phyloP scores from a whole-genome alignment of 2,888 invertebrate genomes.

The Fragum fragum region DNA sequence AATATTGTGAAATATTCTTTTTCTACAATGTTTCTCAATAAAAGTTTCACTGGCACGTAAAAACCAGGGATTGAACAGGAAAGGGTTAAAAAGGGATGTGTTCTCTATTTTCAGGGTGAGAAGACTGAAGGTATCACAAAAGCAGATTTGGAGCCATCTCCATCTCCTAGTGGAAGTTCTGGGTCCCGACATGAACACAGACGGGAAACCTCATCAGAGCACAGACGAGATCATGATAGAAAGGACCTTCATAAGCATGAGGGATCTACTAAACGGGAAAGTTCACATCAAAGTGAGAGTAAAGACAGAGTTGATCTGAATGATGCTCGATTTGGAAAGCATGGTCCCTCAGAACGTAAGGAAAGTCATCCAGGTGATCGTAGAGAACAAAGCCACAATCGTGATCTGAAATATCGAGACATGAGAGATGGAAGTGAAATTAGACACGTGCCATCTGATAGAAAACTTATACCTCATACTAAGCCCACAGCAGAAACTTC shows the following conservation, averaged over 20 bases:
- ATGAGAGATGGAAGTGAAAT: slow-evolving; percentile 1
- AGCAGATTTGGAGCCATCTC: slow-evolving; percentile 1
- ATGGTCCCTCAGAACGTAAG: slow-evolving; percentile 16
- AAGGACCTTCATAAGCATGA: slow-evolving; percentile 28
- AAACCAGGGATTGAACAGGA: too few relatives aligned
- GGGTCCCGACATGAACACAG: slow-evolving; percentile 20
- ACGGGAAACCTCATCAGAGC: slow-evolving; percentile 12
- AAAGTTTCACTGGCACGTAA: too few relatives aligned
- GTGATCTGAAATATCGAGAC: slow-evolving; percentile 12
- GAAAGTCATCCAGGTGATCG: slow-evolving; percentile 34
- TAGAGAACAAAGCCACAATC: slow-evolving; percentile 29
- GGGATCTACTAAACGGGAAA: slow-evolving; percentile 2
- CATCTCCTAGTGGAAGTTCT: not conserved
- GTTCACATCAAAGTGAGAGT: slow-evolving; percentile 12
- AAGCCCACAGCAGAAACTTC: not conserved
- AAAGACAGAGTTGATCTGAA: slow-evolving; percentile 19
- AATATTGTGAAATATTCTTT: too few relatives aligned
- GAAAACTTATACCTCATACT: slow-evolving; percentile 7
- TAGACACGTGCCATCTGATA: not conserved
- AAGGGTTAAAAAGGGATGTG: too few relatives aligned
- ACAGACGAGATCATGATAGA: slow-evolving; percentile 26
- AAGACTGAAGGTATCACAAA: slow-evolving; percentile 17
- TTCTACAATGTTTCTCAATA: too few relatives aligned
- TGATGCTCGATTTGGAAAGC: slow-evolving; percentile 21
- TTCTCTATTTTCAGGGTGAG: too few relatives aligned